Evolutionary conservation across 2,888 invertebrate genomes (phyloP).

Genomic region (Dexiosoma caninum): DNA sequence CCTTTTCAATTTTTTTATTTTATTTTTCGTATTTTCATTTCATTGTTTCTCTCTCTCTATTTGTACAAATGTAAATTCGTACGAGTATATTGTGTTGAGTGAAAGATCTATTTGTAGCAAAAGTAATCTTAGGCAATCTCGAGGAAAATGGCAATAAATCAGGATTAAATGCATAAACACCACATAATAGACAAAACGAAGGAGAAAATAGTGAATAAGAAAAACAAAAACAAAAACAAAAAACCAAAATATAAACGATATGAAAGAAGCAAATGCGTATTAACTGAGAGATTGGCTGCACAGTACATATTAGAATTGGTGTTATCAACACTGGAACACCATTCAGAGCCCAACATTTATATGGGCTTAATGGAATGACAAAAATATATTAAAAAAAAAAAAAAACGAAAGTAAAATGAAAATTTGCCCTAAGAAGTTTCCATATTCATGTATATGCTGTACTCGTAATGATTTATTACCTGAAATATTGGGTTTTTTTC

Average conservation of each 20-base stretch:
- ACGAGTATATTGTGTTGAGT: constrained; percentile 59
- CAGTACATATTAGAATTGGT: constrained; percentile 31
- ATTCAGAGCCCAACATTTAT: constrained; percentile 16
- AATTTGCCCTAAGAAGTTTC: constrained; percentile 55
- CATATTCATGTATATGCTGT: constrained; percentile 49
- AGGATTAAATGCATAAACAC: constrained; percentile 71
- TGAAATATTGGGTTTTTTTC: no score
- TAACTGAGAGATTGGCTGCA: constrained; percentile 34
- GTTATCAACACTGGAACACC: constrained; percentile 59
- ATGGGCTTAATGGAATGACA: constrained; percentile 40
- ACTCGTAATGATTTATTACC: constrained; percentile 60
- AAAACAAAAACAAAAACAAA: neutral
- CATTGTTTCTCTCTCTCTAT: constrained; percentile 41
- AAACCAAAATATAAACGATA: neutral
- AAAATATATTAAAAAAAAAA: neutral
- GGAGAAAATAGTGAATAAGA: constrained; percentile 13
- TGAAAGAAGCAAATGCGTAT: constrained; percentile 27
- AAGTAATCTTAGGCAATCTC: constrained; percentile 75
- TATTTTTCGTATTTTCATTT: neutral
- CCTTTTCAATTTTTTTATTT: constrained; percentile 58
- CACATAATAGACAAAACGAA: constrained; percentile 46
- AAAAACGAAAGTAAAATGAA: constrained; percentile 22
- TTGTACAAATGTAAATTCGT: constrained; percentile 57
- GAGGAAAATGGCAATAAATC: constrained; percentile 76
- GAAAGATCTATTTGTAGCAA: constrained; percentile 63